Conservation (phyloP, 1,140 invertebrate species). For the Trachelipus rathkii region DNA sequence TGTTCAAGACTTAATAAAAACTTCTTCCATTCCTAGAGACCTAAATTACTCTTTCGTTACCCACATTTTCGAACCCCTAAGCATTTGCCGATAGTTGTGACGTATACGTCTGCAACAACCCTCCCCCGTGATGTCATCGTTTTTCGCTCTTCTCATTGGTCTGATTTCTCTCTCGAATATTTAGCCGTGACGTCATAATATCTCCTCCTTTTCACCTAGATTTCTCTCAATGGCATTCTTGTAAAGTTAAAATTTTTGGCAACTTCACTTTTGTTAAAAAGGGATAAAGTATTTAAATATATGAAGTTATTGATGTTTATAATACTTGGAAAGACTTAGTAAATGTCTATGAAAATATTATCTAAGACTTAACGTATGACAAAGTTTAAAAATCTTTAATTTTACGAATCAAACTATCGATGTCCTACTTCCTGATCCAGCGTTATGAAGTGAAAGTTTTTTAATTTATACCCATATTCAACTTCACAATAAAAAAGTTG, state of each 20-base stretch:
- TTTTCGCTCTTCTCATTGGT: background rate
- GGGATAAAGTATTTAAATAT: no score
- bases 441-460: no score
- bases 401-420: no score
- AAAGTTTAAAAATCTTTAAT: no score
- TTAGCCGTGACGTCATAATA: background rate
- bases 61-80: background rate
- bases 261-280: background rate
- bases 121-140: background rate
- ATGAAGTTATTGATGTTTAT: no score
- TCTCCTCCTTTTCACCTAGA: slow-evolving; percentile 11
- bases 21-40: background rate
- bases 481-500: no score
- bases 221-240: slow-evolving; percentile 12
- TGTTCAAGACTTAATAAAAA: slow-evolving; percentile 4
- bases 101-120: background rate
- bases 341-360: no score
- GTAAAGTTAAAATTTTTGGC: background rate
- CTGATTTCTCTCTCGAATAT: background rate
- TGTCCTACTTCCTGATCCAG: no score
- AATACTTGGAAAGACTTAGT: no score
- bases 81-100: background rate
- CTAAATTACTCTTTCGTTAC: slow-evolving; percentile 10
- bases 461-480: no score
- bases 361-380: no score